A percentile compares a stretch with the other conserved stretches of the same genome.
Conservation (phyloP, 1,140 invertebrate species). For the Chionoecetes opilio region DNA sequence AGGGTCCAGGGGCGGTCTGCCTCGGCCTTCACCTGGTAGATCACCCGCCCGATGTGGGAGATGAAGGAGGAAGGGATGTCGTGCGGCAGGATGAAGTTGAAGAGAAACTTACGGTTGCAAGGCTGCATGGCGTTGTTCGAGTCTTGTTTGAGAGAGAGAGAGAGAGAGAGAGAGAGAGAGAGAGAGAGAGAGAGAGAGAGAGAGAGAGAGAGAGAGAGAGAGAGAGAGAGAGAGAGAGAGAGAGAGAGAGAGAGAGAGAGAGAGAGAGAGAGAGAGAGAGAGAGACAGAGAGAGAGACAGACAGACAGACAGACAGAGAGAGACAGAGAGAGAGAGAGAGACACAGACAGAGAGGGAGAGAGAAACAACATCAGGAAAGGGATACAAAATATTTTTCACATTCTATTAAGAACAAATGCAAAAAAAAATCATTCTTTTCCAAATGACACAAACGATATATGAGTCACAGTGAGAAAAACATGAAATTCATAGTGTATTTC, state of each 20-base stretch:
- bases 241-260: constrained; percentile 8
- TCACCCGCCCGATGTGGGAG: neutral
- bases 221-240: neutral
- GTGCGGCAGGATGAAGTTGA: constrained; percentile 6
- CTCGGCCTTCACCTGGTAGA: constrained; percentile 54
- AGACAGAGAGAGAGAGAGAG: no score
- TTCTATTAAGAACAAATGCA: no score
- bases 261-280: neutral
- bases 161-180: constrained; percentile 27
- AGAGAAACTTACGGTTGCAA: neutral
- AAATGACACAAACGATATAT: no score
- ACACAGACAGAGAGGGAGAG: no score
- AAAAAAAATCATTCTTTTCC: no score
- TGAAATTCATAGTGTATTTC: no score
- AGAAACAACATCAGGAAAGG: no score
- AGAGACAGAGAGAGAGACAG: neutral
- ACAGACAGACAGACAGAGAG: no score
- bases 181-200: neutral
- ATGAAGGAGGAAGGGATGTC: constrained; percentile 51
- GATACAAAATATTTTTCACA: neutral
- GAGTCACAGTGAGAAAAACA: no score
- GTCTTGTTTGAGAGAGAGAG: constrained; percentile 1
- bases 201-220: neutral
- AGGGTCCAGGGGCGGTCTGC: constrained; percentile 6
- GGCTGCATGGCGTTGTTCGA: neutral